Base-by-base conservation (phyloP, 1,140 invertebrate species). In the Ganaspis sp. region DNA sequence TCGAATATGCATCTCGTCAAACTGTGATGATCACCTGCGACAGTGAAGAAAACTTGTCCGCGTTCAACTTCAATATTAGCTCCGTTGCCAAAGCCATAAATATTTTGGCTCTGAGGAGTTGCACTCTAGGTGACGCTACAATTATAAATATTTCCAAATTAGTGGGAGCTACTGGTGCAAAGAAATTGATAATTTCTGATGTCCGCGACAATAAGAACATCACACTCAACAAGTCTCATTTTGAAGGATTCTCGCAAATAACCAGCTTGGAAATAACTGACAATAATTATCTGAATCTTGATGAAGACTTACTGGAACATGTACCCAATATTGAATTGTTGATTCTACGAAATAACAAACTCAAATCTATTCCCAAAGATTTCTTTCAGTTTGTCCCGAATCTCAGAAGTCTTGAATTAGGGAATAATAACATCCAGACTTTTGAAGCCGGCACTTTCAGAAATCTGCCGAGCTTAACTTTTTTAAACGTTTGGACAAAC, bases 291-390 rank as follows among this genome's bases (percentile, higher is more conserved):
- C 82, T 94, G 1, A 88, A 92, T 70, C 83, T 95, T 34, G 92
- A 93, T 0, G 89, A 92, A 49, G 92, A 95, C 83, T 76, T 95
- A 2, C 92, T 95, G 21, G 78, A 83, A 21, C 92, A 93, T 76
- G 84, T 94, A 73, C 89, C 90, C 4, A 92, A 94, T 53, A 81
- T 95, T 0, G 92, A 87, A 11, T 92, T 91, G 87, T 86, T 95
- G 23, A 92, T 94, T 75, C 88, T 95, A 54, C 87, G 91, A 49
- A 91, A 92, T 1, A 95, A 95, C 82, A 90, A 92, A 45, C 90
- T 94, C 0, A 92, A 92, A 73, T n/a, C 74, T 4, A 85, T 94
- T 37, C 93, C 93, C 1, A 86, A 90, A 34, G 89, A 92, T 69
- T 86, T 94, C 58, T 93, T 94, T 72, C 89, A 92, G 34, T 42